Conservation (phyloP, 2,113 vertebrate species). For the Marmota monax region DNA sequence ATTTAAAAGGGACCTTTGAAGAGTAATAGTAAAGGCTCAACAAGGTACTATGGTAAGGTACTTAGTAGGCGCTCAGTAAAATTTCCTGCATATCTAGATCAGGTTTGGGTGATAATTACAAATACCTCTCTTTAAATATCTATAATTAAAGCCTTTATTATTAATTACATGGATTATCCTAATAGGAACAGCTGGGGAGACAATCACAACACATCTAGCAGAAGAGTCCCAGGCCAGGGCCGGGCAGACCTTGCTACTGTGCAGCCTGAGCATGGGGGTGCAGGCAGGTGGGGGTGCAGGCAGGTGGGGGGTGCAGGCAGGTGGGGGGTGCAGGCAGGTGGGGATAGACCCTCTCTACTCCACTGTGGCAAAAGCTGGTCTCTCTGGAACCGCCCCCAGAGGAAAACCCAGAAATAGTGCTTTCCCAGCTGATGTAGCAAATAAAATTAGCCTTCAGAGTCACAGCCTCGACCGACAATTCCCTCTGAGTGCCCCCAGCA, state of each 20-base stretch:
- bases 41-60: background rate
- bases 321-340: no score
- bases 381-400: background rate
- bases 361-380: background rate
- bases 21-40: background rate
- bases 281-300: no score
- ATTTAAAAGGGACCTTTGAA: background rate
- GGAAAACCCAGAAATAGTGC: no score
- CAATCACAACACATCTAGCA: background rate
- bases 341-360: background rate
- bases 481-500: background rate
- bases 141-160: slow-evolving; percentile 65
- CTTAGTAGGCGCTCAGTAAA: slow-evolving; percentile 42
- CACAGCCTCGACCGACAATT: no score
- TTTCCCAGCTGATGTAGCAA: background rate
- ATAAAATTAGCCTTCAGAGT: background rate
- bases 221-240: background rate
- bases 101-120: slow-evolving; percentile 28
- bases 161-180: slow-evolving; percentile 72
- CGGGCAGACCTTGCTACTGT: no score
- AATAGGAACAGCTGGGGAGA: slow-evolving; percentile 61
- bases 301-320: no score
- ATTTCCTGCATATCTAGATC: background rate
- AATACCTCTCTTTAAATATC: slow-evolving; percentile 19
- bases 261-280: no score